Evolutionary conservation across 1,140 invertebrate genomes (phyloP).

Genomic region (Xylocopa sonorina): DNA sequence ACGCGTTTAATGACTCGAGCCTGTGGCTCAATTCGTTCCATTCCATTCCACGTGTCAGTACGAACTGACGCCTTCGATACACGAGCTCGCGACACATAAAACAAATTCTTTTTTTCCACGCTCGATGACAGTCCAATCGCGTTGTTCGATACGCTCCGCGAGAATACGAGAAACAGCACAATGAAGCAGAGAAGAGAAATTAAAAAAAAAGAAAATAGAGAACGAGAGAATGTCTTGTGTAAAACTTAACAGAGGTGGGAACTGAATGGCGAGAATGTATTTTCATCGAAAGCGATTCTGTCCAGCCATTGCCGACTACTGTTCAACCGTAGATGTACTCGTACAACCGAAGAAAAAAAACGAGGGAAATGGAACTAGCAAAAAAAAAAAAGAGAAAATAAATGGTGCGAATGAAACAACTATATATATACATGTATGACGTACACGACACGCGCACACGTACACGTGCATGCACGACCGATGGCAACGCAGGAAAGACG

Average conservation of each 20-base stretch:
- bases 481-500: slow-evolving; percentile 36
- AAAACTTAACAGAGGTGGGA: not conserved
- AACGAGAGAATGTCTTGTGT: not conserved
- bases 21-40: too few species aligned
- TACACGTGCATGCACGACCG: slow-evolving; percentile 15
- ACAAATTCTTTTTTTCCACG: slow-evolving; percentile 40
- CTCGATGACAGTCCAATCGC: slow-evolving; percentile 46
- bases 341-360: slow-evolving; percentile 12
- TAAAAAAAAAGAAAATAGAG: not conserved
- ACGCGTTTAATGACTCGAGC: too few species aligned
- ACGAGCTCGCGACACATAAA: slow-evolving; percentile 35
- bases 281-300: slow-evolving; percentile 66
- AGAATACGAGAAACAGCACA: not conserved
- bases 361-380: not conserved
- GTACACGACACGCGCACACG: slow-evolving; percentile 36
- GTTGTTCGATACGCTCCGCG: slow-evolving; percentile 27
- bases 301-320: slow-evolving; percentile 79
- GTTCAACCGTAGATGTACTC: slow-evolving; percentile 77
- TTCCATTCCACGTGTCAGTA: not conserved
- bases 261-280: slow-evolving; percentile 18
- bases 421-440: slow-evolving; percentile 52
- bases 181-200: not conserved
- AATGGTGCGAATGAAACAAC: slow-evolving; percentile 39
- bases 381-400: not conserved
- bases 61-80: slow-evolving; percentile 32